Evolutionary conservation across 2,888 invertebrate genomes (phyloP), one percentile per base, ranked within the genome.

Genomic region (Apoderus coryli): DNA sequence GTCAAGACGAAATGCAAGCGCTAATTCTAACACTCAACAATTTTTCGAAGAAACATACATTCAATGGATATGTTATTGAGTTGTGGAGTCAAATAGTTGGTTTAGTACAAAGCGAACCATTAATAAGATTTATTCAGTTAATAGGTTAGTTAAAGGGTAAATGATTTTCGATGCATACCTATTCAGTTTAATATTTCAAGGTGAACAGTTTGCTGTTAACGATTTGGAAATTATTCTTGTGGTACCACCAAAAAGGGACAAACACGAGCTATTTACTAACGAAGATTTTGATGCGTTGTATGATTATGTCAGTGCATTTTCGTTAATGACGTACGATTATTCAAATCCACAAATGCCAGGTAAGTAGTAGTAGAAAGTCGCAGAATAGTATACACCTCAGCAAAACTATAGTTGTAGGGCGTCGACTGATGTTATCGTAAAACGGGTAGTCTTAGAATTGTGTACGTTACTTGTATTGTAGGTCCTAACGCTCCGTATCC

Each of bases 281-380:
- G 64, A 76, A 40, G 76, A 89, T 42, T 85, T 88, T 54, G 72
- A 82, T 46, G 67, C 69, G 26, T 65, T 93, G 28, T 74, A 76
- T 37, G 72, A 77, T 4, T 65, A 76, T 53, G 72, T 93, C 1
- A 76, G 78, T 46, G 82, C 75, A 13, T 88, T 93, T 50, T 90
- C 90, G 16, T 64, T 95, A n/a, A 93, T 93, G 92, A 92, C 92
- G 0, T 95, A 95, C 51, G 93, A 95, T 55, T 93, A 73, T 57
- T 90, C 90, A 2, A 80, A 61, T 53, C 66, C 77, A 7, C 76
- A 80, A 52, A 69, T 77, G 46, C 85, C 85, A 46, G 84, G 80
- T 72, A 49, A 47, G 10, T 15, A 24, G n/a, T n/a, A n/a, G n/a
- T n/a, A n/a, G n/a, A n/a, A n/a, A n/a, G n/a, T n/a, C n/a, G 14